Evolutionary conservation across 37 sponge, comb jelly and placozoan species (phyloP), one percentile per base, ranked within the genome.

Genomic region (Ianthella basta): DNA sequence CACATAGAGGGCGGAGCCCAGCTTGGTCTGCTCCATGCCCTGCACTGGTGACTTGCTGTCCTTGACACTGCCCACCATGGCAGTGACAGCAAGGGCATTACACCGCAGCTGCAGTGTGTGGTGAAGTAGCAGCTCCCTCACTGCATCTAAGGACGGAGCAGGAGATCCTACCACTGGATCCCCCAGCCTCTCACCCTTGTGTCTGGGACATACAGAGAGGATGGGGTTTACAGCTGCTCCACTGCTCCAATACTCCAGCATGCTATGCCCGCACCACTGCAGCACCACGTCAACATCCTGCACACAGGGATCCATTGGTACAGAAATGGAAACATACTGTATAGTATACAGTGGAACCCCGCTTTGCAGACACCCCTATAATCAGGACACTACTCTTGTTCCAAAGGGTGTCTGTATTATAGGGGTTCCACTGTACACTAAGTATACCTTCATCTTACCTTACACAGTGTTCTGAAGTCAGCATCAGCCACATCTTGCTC

Each of bases 81-180:
- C 65, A 34, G 90, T 87, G 15, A 92, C 85, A 36, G 79, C 40
- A 54, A 82, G 93, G 21, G 79, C 30, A 36, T 92, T 92, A 72
- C 83, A 86, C 55, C 80, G 68, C 56, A 89, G 82, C 66, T 92
- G 92, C 32, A 88, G 75, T 1, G 87, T 24, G 56, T 92, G 92
- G 44, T 69, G 91, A 12, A 87, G 73, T n/a, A 91, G 74, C 18
- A 90, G 79, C 38, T 63, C 44, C 80, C 37, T 69, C 34, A 90
- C 74, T 30, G 30, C 3, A 4, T 82, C 66, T 13, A 25, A 6
- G n/a, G 44, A 35, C 24, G 18, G 4, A 0, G 2, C 4, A 66
- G 50, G 8, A 8, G 50, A 44, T 8, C 6, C 50, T 44, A 44
- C 50, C 50, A 44, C 50, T 3, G 50, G 8, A 15, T 54, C 21